A percentile compares a stretch with the other conserved stretches of the same genome.
phyloP scores from a whole-genome alignment of 2,888 invertebrate species.

The Gisinianus flammeolus region DNA sequence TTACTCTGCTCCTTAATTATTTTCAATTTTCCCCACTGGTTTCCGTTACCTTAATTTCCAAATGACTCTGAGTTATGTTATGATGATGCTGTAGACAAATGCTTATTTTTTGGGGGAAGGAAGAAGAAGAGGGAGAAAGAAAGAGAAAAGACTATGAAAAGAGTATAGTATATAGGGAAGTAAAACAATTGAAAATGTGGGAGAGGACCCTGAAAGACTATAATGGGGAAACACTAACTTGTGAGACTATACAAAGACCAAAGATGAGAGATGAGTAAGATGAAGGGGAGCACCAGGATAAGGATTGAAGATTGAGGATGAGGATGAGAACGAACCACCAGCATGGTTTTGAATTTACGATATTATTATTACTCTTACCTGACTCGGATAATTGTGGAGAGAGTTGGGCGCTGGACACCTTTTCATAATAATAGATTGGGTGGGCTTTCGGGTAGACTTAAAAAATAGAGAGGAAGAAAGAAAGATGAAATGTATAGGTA shows the following conservation, averaged over 20 bases:
- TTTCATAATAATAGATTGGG: conserved; percentile 31
- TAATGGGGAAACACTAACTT: neutral
- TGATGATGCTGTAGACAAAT: too few relatives aligned
- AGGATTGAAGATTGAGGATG: neutral
- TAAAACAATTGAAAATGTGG: too few relatives aligned
- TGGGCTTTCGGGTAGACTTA: conserved; percentile 14
- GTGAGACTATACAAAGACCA: neutral
- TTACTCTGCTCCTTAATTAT: conserved; percentile 41
- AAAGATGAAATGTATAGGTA: too few relatives aligned
- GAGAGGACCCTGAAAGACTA: neutral
- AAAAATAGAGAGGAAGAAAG: neutral
- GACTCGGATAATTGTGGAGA: neutral
- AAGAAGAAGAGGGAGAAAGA: too few relatives aligned
- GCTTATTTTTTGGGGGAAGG: too few relatives aligned
- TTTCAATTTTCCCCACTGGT: conserved; percentile 32
- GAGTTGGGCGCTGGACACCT: conserved; percentile 19
- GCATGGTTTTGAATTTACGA: conserved; percentile 16
- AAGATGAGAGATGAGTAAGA: neutral
- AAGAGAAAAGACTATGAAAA: too few relatives aligned
- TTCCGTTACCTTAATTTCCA: neutral
- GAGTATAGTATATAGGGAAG: too few relatives aligned
- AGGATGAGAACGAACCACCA: neutral
- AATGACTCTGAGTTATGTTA: neutral
- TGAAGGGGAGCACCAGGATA: neutral
- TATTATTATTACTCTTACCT: neutral